Base-by-base conservation (phyloP, 2,113 vertebrate species). In the Paramormyrops kingsleyae region DNA sequence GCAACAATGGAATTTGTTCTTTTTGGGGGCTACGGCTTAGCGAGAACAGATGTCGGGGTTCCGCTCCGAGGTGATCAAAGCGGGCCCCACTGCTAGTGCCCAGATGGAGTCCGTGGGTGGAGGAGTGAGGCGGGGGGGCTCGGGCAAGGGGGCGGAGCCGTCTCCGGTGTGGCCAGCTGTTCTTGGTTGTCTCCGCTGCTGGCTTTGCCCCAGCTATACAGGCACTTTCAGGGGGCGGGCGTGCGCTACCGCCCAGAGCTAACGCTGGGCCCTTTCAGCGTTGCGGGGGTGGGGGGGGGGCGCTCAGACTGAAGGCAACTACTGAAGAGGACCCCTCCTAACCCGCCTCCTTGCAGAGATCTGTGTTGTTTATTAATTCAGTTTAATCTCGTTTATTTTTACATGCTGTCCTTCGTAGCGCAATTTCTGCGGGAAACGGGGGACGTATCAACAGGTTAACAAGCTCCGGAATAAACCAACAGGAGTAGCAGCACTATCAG, bases 101-200 rank as follows among this genome's bases (percentile, higher is more conserved):
- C 94, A 95, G 94, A 95, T 94, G 94, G 94, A 95, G 91, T 90
- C 91, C 91, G 93, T 93, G 92, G 93, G 93, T 92, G 92, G 93
- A 92, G 92, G 91, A 92, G 92, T 91, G 93, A 87, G 91, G 90
- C 86, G 92, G 93, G 92, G 92, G 74, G 74, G 27, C 15, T 80
- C 5, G 5, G 74, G 74, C 13, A 17, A 13, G 74, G 92, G 90
- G 92, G 90, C 92, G 92, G 93, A 35, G 74, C 31, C 52, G 47
- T 88, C 39, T 62, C 91, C 88, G 87, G 84, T 88, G 59, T 35
- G 70, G 90, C 92, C 95, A 95, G 93, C 92, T 94, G 95, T 91
- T 93, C 88, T 91, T 39, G 77, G 31, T 19, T 2, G 5, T 44
- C 42, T 42, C 44, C 59, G 84, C 47, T 52, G 52, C 52, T 56